Base-by-base conservation (phyloP, 53 echinoderm and acorn worm genomes). In the Antedon mediterranea region DNA sequence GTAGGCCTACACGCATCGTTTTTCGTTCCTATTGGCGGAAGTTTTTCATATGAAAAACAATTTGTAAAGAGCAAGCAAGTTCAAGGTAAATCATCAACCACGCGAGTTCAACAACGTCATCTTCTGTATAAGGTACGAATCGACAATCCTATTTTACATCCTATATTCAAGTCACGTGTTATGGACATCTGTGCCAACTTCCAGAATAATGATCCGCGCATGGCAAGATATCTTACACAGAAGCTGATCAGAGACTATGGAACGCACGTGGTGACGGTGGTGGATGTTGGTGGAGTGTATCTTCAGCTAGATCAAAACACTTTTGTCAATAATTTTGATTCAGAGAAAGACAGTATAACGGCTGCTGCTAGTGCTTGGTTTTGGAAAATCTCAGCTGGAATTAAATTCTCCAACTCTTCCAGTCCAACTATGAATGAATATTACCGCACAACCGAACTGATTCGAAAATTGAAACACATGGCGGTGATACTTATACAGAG, bases 241-340 rank as follows among this genome's bases (percentile, higher is more conserved):
- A 75, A 80, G 9, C 37, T 85, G 0, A 80, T 85, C 4, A 30
- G 85, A 23, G 85, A 85, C 76, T 85, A 78, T 26, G 85, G 85
- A 0, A 85, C 85, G 2, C 85, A 85, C 34, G 80, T 85, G 26
- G 33, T 76, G 34, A 85, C 75, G 31, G 71, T 71, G 33, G 37
- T 85, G 18, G 85, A 85, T 32, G 84, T 84, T 3, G 84, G 84
- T 23, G 84, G 78, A n/a, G 34, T 79, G 9, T 34, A 75, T 32
- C 29, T 74, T 26, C 73, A 74, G 32, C 72, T 78, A 43, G 84
- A 84, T 79, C 84, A 78, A 74, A 33, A 37, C 71, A 85, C 71
- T 31, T 85, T 72, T 30, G 75, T 80, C 29, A 73, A 74, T 30
- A 76, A 85, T 34, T 85, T 72, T 71, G 80, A 80, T 32, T 85